A percentile compares a stretch with the other conserved stretches of the same genome.
Evolutionary conservation across 2,888 invertebrate species (phyloP).

Genomic region (Brachylomia viminalis): DNA sequence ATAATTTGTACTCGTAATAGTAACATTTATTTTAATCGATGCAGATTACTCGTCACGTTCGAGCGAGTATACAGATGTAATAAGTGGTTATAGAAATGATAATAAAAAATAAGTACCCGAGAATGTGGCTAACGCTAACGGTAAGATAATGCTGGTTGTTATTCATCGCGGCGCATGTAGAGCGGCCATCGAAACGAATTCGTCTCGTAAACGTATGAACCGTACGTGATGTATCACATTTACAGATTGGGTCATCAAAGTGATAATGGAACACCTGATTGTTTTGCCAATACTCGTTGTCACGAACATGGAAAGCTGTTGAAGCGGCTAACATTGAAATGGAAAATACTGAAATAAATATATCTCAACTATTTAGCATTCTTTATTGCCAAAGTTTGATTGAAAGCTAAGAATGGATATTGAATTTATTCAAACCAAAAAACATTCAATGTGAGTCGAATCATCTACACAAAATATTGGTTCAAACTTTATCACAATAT

Average conservation of each 20-base stretch:
- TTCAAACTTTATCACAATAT: slow-evolving; percentile 25
- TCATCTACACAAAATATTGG: slow-evolving; percentile 36
- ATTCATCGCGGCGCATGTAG: slow-evolving; percentile 72
- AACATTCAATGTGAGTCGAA: slow-evolving; percentile 25
- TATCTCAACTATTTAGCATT: not conserved
- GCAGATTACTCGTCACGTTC: slow-evolving; percentile 64
- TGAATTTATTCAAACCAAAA: slow-evolving; percentile 10
- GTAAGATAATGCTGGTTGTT: slow-evolving; percentile 74
- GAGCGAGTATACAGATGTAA: slow-evolving; percentile 61
- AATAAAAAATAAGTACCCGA: slow-evolving; percentile 63
- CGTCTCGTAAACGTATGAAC: slow-evolving; percentile 48
- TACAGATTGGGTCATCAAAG: slow-evolving; percentile 38
- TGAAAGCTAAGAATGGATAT: slow-evolving; percentile 16
- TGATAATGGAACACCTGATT: slow-evolving; percentile 55
- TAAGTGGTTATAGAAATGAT: slow-evolving; percentile 61
- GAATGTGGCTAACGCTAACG: slow-evolving; percentile 74
- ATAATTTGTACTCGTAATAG: slow-evolving; percentile 55
- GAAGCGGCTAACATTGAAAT: slow-evolving; percentile 10
- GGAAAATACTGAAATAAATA: not conserved
- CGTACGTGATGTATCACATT: slow-evolving; percentile 49
- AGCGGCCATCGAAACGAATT: slow-evolving; percentile 70
- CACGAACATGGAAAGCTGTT: slow-evolving; percentile 15
- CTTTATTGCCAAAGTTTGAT: not conserved
- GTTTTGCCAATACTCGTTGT: slow-evolving; percentile 15
- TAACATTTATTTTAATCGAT: slow-evolving; percentile 65